Conservation (phyloP, 2,888 invertebrate species). For the Hanleya hanleyi region DNA sequence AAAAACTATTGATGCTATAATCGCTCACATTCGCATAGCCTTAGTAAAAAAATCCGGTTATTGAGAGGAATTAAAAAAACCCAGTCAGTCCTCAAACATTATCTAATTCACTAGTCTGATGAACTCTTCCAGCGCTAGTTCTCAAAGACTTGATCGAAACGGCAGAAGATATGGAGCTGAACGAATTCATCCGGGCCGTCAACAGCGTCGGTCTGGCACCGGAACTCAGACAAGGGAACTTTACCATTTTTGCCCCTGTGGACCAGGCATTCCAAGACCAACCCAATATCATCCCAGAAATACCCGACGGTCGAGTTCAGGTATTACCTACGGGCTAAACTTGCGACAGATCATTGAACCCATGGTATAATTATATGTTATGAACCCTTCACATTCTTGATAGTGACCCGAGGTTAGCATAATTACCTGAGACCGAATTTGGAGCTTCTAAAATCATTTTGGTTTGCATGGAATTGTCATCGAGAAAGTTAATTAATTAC, state of each 20-base stretch:
- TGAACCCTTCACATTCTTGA: too few relatives aligned
- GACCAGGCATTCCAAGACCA: conserved; percentile 61
- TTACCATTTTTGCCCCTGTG: conserved; percentile 60
- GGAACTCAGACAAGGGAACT: conserved; percentile 74
- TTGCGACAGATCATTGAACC: too few relatives aligned
- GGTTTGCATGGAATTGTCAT: too few relatives aligned
- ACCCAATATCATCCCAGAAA: conserved; percentile 14
- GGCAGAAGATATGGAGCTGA: conserved; percentile 77
- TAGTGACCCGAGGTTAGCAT: too few relatives aligned
- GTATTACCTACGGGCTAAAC: too few relatives aligned
- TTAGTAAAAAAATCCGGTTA: too few relatives aligned
- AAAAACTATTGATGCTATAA: too few relatives aligned
- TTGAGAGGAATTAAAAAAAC: background rate
- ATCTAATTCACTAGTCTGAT: background rate
- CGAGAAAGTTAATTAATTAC: too few relatives aligned
- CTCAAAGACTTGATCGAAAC: conserved; percentile 77
- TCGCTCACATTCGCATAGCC: too few relatives aligned
- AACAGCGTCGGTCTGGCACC: conserved; percentile 75
- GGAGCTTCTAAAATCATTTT: too few relatives aligned
- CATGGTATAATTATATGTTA: too few relatives aligned
- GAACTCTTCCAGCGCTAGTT: conserved; percentile 73
- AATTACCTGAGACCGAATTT: too few relatives aligned
- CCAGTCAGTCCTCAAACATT: background rate
- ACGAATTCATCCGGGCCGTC: conserved; percentile 76
- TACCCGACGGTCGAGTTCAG: conserved; percentile 22